A percentile compares a stretch with the other conserved stretches of the same genome.
phyloP scores from a whole-genome alignment of 1,140 invertebrate genomes.

The Meloidogyne chitwoodi region DNA sequence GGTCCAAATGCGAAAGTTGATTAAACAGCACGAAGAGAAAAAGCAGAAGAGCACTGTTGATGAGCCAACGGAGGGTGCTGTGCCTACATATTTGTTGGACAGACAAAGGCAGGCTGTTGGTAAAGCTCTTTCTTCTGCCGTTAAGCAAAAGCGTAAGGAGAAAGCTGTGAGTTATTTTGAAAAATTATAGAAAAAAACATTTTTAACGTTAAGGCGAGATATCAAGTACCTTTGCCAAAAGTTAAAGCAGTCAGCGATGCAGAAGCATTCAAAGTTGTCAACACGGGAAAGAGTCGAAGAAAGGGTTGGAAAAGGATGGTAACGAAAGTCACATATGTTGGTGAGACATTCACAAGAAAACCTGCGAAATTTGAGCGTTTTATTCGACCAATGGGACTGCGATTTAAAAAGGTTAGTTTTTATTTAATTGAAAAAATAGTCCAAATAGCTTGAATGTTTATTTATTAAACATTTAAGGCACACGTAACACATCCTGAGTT shows the following conservation, averaged over 20 bases:
- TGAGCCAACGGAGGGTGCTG: slow-evolving; percentile 78
- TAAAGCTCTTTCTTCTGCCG: slow-evolving; percentile 96
- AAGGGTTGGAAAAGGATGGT: slow-evolving; percentile 99
- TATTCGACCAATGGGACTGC: slow-evolving; percentile 91
- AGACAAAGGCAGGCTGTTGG: slow-evolving; percentile 81
- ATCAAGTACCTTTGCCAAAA: slow-evolving; percentile 98
- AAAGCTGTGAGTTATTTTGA: slow-evolving; percentile 70
- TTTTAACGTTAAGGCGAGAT: slow-evolving; percentile 74
- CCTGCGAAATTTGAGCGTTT: slow-evolving; percentile 99
- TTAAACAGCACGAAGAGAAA: slow-evolving; percentile 65
- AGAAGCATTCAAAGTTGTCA: slow-evolving; percentile 92
- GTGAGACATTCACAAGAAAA: slow-evolving; percentile 95
- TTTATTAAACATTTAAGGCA: slow-evolving; percentile 42
- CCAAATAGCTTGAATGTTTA: no score
- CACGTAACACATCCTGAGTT: slow-evolving; percentile 87
- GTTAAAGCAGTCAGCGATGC: slow-evolving; percentile 92
- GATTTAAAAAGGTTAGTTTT: slow-evolving; percentile 70
- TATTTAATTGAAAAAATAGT: not conserved
- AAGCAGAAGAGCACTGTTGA: slow-evolving; percentile 76
- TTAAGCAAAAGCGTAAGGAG: slow-evolving; percentile 99
- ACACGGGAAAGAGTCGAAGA: slow-evolving; percentile 85
- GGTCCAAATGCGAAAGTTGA: slow-evolving; percentile 57
- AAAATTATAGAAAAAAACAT: not conserved
- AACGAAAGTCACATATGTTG: slow-evolving; percentile 91
- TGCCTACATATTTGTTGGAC: slow-evolving; percentile 93